Percentiles rank a stretch among this genome's conserved stretches.
These are phyloP conservation scores for Prosopocoilus inquinatus DNA, from an alignment of 2,888 invertebrate genomes.

Conservation along the genomic window DNA sequence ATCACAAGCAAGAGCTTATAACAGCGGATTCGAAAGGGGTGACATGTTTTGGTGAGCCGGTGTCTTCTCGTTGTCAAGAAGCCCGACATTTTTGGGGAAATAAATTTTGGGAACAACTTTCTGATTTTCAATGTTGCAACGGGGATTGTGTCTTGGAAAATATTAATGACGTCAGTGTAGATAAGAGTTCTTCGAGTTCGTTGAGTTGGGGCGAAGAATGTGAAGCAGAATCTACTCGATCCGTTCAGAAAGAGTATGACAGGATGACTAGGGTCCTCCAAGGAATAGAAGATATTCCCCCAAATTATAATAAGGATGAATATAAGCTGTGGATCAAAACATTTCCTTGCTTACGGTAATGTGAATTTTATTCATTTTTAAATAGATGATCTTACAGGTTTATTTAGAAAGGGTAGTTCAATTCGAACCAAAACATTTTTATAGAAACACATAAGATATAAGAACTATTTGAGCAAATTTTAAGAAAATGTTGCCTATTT, in stretches of 20 bases:
- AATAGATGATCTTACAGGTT: no score
- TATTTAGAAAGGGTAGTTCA: neutral
- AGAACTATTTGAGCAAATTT: neutral
- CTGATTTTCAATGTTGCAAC: neutral
- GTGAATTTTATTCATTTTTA: neutral
- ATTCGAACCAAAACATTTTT: neutral
- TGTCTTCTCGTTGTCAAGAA: neutral
- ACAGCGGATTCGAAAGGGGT: no score
- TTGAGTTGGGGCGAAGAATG: constrained; percentile 55
- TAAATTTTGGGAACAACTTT: neutral
- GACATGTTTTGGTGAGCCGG: constrained; percentile 8
- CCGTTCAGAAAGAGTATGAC: constrained; percentile 57
- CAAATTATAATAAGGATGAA: constrained; percentile 57
- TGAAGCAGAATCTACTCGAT: constrained; percentile 56
- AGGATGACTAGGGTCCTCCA: constrained; percentile 58
- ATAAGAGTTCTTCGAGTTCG: constrained; percentile 44
- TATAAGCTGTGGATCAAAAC: constrained; percentile 59
- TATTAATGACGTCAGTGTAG: constrained; percentile 18
- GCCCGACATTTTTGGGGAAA: neutral
- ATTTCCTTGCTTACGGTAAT: constrained; percentile 59
- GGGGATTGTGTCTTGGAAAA: constrained; percentile 4
- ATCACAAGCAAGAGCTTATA: no score
- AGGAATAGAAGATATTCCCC: constrained; percentile 53
- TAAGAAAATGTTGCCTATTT: no score
- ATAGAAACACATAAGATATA: neutral